Conservation (phyloP, 1,140 invertebrate genomes). For the Dinoponera quadriceps region DNA sequence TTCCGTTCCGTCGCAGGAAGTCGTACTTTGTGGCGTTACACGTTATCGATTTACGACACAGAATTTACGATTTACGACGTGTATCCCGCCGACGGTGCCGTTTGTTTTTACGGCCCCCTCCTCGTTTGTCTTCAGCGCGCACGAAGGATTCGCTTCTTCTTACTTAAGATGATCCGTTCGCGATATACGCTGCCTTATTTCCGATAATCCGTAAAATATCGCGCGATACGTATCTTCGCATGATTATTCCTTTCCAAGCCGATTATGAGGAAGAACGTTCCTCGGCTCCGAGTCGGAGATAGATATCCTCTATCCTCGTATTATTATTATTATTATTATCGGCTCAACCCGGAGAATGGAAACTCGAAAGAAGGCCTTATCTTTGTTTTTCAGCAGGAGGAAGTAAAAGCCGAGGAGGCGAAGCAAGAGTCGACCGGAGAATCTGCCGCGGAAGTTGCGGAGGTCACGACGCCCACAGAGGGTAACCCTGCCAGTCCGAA, state of each 20-base stretch:
- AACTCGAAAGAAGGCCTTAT: neutral
- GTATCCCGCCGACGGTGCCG: conserved; percentile 8
- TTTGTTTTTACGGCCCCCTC: neutral
- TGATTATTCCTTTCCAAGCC: neutral
- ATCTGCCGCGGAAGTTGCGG: conserved; percentile 84
- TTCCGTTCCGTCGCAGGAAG: neutral
- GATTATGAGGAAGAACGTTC: neutral
- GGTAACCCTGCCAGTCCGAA: conserved; percentile 82
- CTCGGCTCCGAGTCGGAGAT: neutral
- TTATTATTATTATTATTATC: neutral
- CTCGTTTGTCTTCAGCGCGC: neutral
- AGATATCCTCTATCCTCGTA: too few species aligned
- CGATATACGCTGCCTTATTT: neutral
- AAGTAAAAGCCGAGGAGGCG: conserved; percentile 82
- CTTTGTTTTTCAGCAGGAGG: conserved; percentile 74
- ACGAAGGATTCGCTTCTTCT: neutral
- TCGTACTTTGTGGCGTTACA: conserved; percentile 21
- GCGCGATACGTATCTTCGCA: neutral
- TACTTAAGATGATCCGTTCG: neutral
- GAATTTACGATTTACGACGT: conserved; percentile 40
- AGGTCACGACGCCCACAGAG: conserved; percentile 84
- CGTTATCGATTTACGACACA: conserved; percentile 39
- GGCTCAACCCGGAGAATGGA: neutral
- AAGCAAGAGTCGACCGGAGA: conserved; percentile 81
- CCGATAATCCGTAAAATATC: neutral